Base-by-base conservation (phyloP, 2,888 invertebrate genomes). In the Willowsia nigromaculata region DNA sequence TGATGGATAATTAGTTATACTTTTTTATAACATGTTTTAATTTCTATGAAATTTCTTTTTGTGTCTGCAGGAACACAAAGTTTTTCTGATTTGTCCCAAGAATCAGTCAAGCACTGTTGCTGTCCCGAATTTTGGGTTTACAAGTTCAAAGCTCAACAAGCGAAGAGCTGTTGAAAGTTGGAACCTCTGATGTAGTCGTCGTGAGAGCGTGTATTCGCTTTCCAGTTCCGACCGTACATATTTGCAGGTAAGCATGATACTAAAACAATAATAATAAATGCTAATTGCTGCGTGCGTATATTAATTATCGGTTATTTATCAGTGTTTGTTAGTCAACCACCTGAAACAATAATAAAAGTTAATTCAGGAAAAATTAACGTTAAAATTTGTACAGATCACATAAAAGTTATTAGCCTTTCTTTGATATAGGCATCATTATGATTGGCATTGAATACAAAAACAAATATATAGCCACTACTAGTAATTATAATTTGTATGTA, bases 101-200 rank as follows among this genome's bases (percentile, higher is more conserved):
- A 76, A 76, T 25, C 74, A 47, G 74, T 76, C 11, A 47, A 47
- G 27, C 11, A 27, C 74, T 47, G 13, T 76, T 76, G 47, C 25
- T 27, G 47, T 50, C 30, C 47, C 27, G 37, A 18, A 37, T 50
- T 30, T 76, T 30, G 4, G 15, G 37, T 15, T n/a, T 40, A 18
- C 74, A 76, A 76, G 68, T 76, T 43, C 74, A 76, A 76, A 76
- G 74, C 47, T 76, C 74, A 76, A 76, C 74, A 76, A 76, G 74
- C 6, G n/a, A 25, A 22, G 22, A 40, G 43, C n/a, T 47, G 25
- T 76, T 76, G 74, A 13, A 68, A 76, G 50, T 76, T 76, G 74
- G 74, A 76, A 47, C 74, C 43, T 76, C n/a, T 25, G 27, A n/a
- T 33, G 9, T 27, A 22, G n/a, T 47, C n/a, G 47, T 47, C n/a